These are phyloP conservation scores for Edolisoma coerulescens DNA, from an alignment of 2,113 vertebrate genomes.

Conservation along the genomic window DNA sequence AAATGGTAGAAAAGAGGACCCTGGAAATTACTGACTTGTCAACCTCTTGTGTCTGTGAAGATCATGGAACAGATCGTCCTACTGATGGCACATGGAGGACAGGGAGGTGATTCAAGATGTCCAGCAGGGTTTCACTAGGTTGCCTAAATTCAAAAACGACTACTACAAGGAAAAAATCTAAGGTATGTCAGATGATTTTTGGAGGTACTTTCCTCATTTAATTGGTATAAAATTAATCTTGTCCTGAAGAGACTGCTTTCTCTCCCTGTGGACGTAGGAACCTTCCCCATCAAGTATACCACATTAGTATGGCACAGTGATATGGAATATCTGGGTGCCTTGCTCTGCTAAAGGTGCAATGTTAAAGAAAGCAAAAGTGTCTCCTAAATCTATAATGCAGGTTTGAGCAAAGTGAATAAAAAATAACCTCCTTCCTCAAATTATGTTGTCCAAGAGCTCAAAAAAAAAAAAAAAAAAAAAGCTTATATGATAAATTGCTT, in stretches of 20 bases:
- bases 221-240: neutral
- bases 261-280: neutral
- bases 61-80: neutral
- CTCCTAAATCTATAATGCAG: neutral
- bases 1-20: neutral
- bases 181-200: neutral
- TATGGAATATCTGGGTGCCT: neutral
- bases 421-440: fast-evolving
- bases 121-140: neutral
- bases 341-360: neutral
- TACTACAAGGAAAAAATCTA: neutral
- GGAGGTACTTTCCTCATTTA: neutral
- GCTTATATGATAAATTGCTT: neutral
- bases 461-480: too few species aligned
- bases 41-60: neutral
- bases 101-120: neutral
- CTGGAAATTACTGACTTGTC: neutral
- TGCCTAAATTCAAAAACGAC: neutral
- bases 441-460: neutral
- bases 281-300: neutral
- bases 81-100: neutral
- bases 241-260: neutral
- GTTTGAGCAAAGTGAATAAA: neutral
- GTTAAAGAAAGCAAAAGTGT: neutral
- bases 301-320: neutral